A percentile compares a stretch with the other conserved stretches of the same genome.
Conservation (phyloP, 2,888 invertebrate genomes). For the Abrostola triplasia region DNA sequence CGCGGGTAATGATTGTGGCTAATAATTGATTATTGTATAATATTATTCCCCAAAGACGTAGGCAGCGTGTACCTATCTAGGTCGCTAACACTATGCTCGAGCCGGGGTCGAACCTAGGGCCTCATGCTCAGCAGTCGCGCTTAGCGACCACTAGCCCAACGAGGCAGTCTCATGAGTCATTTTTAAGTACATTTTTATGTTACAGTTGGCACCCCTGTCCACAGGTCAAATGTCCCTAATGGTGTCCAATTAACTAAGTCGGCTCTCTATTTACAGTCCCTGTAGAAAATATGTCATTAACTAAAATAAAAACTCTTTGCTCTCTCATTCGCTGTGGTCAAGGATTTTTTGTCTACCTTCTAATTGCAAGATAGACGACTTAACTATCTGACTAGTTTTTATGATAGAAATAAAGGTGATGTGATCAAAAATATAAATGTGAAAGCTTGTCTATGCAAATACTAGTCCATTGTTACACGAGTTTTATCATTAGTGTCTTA, state of each 20-base stretch:
- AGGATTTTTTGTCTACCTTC: conserved; percentile 26
- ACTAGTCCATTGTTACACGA: too few relatives aligned
- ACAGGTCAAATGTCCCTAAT: conserved; percentile 60
- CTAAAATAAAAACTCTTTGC: conserved; percentile 36
- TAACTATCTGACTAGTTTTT: not conserved
- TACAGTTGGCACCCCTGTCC: conserved; percentile 39
- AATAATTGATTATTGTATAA: too few relatives aligned
- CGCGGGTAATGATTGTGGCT: too few relatives aligned
- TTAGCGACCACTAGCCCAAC: too few relatives aligned
- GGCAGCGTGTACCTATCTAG: too few relatives aligned
- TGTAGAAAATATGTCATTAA: conserved; percentile 51
- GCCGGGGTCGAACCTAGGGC: too few relatives aligned
- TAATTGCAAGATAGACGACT: not conserved
- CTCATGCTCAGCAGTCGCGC: too few relatives aligned
- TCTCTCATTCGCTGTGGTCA: conserved; percentile 31
- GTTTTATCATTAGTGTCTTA: too few relatives aligned
- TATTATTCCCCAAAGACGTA: too few relatives aligned
- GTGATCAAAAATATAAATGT: not conserved
- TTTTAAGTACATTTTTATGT: not conserved
- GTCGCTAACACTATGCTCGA: too few relatives aligned
- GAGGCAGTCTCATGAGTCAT: too few relatives aligned
- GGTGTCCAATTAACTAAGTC: conserved; percentile 60
- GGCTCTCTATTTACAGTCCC: conserved; percentile 52
- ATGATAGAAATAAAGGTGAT: not conserved
- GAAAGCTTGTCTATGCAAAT: too few relatives aligned